Evolutionary conservation across 1,140 invertebrate species (phyloP).

Genomic region (Lasaia peninsularis): DNA sequence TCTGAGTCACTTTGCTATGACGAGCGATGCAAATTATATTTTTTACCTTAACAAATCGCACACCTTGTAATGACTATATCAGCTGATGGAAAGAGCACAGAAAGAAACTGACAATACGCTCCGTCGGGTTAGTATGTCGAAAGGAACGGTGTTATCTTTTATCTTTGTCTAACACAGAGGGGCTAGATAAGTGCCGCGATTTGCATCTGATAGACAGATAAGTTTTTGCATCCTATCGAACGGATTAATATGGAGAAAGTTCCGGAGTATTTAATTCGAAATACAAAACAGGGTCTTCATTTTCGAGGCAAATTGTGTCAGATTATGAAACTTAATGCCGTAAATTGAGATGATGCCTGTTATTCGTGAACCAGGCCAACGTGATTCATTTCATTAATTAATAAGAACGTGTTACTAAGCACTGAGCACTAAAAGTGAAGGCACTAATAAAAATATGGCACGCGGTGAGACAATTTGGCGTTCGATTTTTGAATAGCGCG

Average conservation of each 20-base stretch:
- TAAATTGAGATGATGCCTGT: constrained; percentile 51
- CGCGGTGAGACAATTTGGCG: constrained; percentile 8
- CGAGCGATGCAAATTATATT: constrained; percentile 16
- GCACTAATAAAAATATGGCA: constrained; percentile 18
- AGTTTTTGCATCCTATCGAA: constrained; percentile 54
- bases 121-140: constrained; percentile 59
- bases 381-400: constrained; percentile 56
- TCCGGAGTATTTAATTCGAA: constrained; percentile 17
- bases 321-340: constrained; percentile 50
- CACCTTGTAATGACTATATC: constrained; percentile 42
- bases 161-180: constrained; percentile 46
- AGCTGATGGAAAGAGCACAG: constrained; percentile 54
- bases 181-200: constrained; percentile 61
- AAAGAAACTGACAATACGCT: constrained; percentile 55
- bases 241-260: constrained; percentile 47
- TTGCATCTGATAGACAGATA: constrained; percentile 69
- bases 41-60: constrained; percentile 32
- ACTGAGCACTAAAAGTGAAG: constrained; percentile 17
- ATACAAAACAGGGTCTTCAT: constrained; percentile 18
- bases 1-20: constrained; percentile 9
- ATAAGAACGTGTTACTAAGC: constrained; percentile 26
- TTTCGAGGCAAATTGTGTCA: constrained; percentile 21
- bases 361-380: constrained; percentile 39
- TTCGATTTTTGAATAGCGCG: constrained; percentile 2
- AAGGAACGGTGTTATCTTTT: constrained; percentile 33